Evolutionary conservation across 2,797 vertebrate species (phyloP).

Genomic region (Xyrichtys novacula): DNA sequence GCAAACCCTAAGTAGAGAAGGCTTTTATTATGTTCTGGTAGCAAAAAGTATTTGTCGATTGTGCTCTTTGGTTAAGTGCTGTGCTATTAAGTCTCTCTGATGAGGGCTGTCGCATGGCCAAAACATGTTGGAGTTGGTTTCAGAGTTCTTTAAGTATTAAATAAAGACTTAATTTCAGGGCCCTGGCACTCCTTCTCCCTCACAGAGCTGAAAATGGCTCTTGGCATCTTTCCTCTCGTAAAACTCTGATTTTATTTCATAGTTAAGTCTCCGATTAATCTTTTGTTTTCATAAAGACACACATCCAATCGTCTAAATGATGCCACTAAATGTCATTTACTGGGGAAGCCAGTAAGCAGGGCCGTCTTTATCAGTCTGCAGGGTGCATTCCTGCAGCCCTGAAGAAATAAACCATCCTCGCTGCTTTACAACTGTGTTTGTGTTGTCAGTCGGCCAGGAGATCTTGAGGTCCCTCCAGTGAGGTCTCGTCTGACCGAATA

Average conservation of each 20-base stretch:
- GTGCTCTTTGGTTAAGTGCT: slow-evolving; percentile 40
- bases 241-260: slow-evolving; percentile 22
- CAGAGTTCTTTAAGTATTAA: slow-evolving; percentile 17
- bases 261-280: slow-evolving; percentile 29
- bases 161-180: slow-evolving; percentile 28
- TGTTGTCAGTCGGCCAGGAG: slow-evolving; percentile 74
- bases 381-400: slow-evolving; percentile 61
- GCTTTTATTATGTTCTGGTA: slow-evolving; percentile 35
- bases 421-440: slow-evolving; percentile 74
- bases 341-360: slow-evolving; percentile 18
- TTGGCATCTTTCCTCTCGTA: slow-evolving; percentile 26
- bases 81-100: slow-evolving; percentile 15
- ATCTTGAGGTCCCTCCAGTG: slow-evolving; percentile 44
- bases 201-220: slow-evolving; percentile 26
- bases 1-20: slow-evolving; percentile 4
- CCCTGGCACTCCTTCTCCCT: slow-evolving; percentile 11
- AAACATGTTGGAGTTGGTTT: slow-evolving; percentile 27
- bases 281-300: slow-evolving; percentile 3
- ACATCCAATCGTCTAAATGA: slow-evolving; percentile 31
- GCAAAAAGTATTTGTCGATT: slow-evolving; percentile 25
- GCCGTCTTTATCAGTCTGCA: slow-evolving; percentile 48
- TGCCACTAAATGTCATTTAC: slow-evolving; percentile 42
- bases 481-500: slow-evolving; percentile 61
- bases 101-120: slow-evolving; percentile 25
- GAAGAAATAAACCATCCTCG: slow-evolving; percentile 70